Evolutionary conservation across 2,888 invertebrate genomes (phyloP), one percentile per base, ranked within the genome.

Genomic region (Aquatica leii): DNA sequence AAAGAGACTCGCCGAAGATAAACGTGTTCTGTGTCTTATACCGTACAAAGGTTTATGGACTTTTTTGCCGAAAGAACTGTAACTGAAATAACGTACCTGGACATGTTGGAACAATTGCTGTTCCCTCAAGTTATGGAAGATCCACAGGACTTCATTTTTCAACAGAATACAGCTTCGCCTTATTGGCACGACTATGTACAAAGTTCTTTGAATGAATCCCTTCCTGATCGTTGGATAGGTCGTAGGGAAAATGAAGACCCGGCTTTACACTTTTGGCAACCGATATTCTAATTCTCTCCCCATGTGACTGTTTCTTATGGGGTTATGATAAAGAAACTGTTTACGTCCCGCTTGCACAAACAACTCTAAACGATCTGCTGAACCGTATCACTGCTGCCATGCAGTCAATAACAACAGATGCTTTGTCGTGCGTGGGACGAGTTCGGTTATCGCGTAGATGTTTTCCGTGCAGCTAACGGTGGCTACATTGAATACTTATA

Each of bases 401-500:
- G 14, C 34, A 52, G 9, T 52, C 52, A 34, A 4, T 52, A 52
- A 52, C 35, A 52, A 48, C 11, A 48, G 4, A n/a, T n/a, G n/a
- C n/a, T n/a, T n/a, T n/a, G n/a, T n/a, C n/a, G n/a, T n/a, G n/a
- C n/a, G n/a, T n/a, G n/a, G n/a, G n/a, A n/a, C n/a, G n/a, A n/a
- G n/a, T n/a, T n/a, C n/a, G n/a, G n/a, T n/a, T n/a, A 48, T 18
- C 48, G 48, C 48, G 5, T 48, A 14, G 17, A 48, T 48, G 52
- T 52, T 31, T 52, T 34, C 52, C 31, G 35, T 52, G 31, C 35
- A 5, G 21, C 52, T n/a, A 34, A 52, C 9, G 37, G 52, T 34
- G 52, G 35, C 9, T 35, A 52, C 15, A 52, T 34, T 52, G 35
- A 52, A 52, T 35, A 52, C 14, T 52, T 52, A 34, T 52, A 52